phyloP scores from a whole-genome alignment of 2,888 invertebrate species.

The Andrena chrysosceles region DNA sequence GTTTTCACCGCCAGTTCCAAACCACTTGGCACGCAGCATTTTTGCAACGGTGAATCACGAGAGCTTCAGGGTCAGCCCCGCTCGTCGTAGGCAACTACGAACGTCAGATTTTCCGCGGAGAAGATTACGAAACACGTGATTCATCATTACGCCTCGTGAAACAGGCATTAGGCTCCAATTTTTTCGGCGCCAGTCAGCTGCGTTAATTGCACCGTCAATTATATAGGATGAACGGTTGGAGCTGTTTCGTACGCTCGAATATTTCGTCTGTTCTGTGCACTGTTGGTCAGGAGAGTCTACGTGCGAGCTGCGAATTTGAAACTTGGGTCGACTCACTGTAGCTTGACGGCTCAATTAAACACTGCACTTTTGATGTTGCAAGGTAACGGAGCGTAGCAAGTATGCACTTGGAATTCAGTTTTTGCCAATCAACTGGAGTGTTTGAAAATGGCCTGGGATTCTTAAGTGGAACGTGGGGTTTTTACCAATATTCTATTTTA shows the following conservation, averaged over 20 bases:
- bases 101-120: constrained; percentile 61
- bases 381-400: too few relatives aligned
- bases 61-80: constrained; percentile 44
- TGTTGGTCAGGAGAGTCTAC: too few relatives aligned
- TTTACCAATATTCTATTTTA: too few relatives aligned
- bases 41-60: constrained; percentile 53
- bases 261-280: background rate
- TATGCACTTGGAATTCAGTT: too few relatives aligned
- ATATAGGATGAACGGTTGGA: background rate
- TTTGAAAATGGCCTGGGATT: too few relatives aligned
- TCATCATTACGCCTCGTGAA: constrained; percentile 40
- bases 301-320: too few relatives aligned
- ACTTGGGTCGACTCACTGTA: too few relatives aligned
- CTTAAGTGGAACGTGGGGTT: too few relatives aligned
- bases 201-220: background rate
- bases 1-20: constrained; percentile 3
- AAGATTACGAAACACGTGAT: constrained; percentile 56
- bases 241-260: background rate
- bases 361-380: too few relatives aligned
- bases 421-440: too few relatives aligned
- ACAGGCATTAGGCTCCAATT: background rate
- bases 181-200: background rate
- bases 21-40: constrained; percentile 29
- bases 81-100: constrained; percentile 33
- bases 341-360: too few relatives aligned